Evolutionary conservation across 1,140 invertebrate species (phyloP), one percentile per base, ranked within the genome.

Genomic region (Adelges cooleyi): DNA sequence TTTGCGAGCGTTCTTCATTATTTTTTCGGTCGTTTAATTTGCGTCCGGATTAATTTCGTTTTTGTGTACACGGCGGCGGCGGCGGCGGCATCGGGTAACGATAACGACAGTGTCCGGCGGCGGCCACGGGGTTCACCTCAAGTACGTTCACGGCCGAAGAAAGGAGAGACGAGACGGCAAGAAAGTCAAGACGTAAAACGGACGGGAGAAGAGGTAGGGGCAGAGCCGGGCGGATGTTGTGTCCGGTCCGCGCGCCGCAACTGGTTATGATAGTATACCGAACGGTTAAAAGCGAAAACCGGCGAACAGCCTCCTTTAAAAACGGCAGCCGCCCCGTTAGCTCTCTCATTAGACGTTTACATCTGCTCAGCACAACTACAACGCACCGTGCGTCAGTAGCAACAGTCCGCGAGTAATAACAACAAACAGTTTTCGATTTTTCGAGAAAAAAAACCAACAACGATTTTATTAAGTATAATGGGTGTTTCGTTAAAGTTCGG

Each of bases 91-190:
- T 2, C 27, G 50, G 11, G 15, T 38, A 38, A 38, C 18, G 18
- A 38, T 42, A 17, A 44, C 53, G 15, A 27, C 18, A n/a, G 22
- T 44, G 53, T 23, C 20, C 38, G 20, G 29, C n/a, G n/a, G n/a
- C n/a, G n/a, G 29, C 5, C 29, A 33, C 29, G 29, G 29, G 29
- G 29, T 33, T 33, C 29, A 33, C 29, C 4, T 25, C 23, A n/a
- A 42, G 53, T 56, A 25, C 23, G 53, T 56, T 56, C 53, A 44
- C 20, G 22, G 54, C n/a, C 54, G 10, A 59, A 59, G 54, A 59
- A 59, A 59, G 54, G 54, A 17, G 33, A 27, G 20, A 23, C 1
- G 22, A 25, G 25, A 27, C n/a, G 53, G 13, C 10, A 59, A 59
- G 54, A 59, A 59, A 59, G 53, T 59, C 54, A 40, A 23, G n/a